Percentiles rank a stretch among this genome's conserved stretches.
Conservation (phyloP, 2,113 vertebrate species). For the Amblyopsis rosae region DNA sequence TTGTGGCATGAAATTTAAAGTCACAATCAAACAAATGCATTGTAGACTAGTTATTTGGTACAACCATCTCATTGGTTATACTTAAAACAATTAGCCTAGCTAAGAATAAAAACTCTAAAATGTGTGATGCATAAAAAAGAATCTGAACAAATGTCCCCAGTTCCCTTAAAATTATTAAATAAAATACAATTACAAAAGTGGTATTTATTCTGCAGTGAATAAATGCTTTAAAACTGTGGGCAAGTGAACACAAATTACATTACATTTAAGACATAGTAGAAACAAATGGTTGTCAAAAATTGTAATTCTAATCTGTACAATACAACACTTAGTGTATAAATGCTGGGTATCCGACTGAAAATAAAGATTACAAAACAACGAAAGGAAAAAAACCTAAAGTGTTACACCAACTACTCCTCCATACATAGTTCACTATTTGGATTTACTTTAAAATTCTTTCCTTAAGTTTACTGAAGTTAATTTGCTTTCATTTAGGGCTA, state of each 20-base stretch:
- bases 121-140: slow-evolving; percentile 26
- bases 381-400: slow-evolving; percentile 57
- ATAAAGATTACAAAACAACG: slow-evolving; percentile 47
- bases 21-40: slow-evolving; percentile 68
- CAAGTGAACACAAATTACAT: slow-evolving; percentile 38
- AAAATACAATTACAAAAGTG: slow-evolving; percentile 42
- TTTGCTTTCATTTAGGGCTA: slow-evolving; percentile 72
- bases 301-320: slow-evolving; percentile 46
- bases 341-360: slow-evolving; percentile 80
- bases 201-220: slow-evolving; percentile 21
- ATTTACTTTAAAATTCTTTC: slow-evolving; percentile 75
- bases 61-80: slow-evolving; percentile 75
- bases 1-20: slow-evolving; percentile 54
- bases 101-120: slow-evolving; percentile 27
- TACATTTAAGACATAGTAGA: slow-evolving; percentile 29
- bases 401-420: slow-evolving; percentile 76
- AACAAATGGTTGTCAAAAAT: slow-evolving; percentile 1
- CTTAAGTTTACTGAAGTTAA: slow-evolving; percentile 76
- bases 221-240: slow-evolving; percentile 36
- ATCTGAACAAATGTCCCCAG: slow-evolving; percentile 14
- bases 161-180: slow-evolving; percentile 20
- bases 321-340: slow-evolving; percentile 72
- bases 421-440: slow-evolving; percentile 63
- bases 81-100: slow-evolving; percentile 14
- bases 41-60: slow-evolving; percentile 74